These are phyloP conservation scores for Entomobrya proxima DNA, from an alignment of 2,888 invertebrate species.

Conservation along the genomic window DNA sequence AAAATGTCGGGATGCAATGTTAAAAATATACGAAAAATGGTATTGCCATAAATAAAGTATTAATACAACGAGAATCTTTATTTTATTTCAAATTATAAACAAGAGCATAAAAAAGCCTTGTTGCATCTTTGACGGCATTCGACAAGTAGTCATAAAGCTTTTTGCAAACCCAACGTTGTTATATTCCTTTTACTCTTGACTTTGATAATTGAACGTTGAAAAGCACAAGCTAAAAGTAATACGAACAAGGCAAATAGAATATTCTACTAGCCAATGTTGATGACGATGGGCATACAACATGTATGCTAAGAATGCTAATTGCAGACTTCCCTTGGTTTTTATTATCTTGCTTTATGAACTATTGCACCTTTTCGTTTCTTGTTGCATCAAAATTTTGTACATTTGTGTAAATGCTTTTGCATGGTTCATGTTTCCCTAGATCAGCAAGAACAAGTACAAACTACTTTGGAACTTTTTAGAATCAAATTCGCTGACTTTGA, in stretches of 20 bases:
- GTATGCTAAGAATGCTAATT: constrained; percentile 63
- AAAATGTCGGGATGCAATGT: constrained; percentile 17
- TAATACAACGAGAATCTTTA: constrained; percentile 42
- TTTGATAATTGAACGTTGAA: constrained; percentile 58
- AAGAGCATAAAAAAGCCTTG: constrained; percentile 62
- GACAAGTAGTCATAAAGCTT: constrained; percentile 50
- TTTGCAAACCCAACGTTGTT: constrained; percentile 47
- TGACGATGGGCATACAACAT: constrained; percentile 12
- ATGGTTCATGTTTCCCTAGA: constrained; percentile 33
- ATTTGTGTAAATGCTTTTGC: background rate
- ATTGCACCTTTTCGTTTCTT: constrained; percentile 50
- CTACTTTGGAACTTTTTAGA: constrained; percentile 31
- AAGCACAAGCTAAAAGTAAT: constrained; percentile 25
- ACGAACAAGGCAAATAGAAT: background rate
- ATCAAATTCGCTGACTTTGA: constrained; percentile 26
- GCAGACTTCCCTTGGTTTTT: constrained; percentile 63
- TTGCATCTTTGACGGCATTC: constrained; percentile 63
- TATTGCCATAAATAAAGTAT: constrained; percentile 40
- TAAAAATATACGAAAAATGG: constrained; percentile 55
- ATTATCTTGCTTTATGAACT: constrained; percentile 66
- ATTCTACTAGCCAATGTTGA: background rate
- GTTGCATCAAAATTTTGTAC: background rate
- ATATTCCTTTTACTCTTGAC: constrained; percentile 19
- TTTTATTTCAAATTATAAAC: constrained; percentile 62
- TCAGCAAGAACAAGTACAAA: constrained; percentile 47